Base-by-base conservation (phyloP, 2,113 vertebrate genomes). In the Nothobranchius kuhntae region DNA sequence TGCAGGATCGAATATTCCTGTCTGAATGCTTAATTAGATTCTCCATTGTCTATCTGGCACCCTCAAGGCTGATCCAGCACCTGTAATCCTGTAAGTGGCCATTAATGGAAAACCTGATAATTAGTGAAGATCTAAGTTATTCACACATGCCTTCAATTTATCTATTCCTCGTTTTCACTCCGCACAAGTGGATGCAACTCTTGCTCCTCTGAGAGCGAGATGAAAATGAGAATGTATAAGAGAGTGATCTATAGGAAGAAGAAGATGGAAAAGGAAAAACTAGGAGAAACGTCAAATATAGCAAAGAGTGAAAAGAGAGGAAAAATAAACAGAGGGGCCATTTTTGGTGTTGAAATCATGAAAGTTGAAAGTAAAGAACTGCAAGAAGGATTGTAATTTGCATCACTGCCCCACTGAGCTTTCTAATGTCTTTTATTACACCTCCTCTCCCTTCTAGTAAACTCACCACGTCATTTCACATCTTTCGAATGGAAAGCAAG, bases 321-420 rank as follows among this genome's bases (percentile, higher is more conserved):
- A 21, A 9, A 24, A n/a, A 52, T 54, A 17, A 56, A 68, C 59
- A 64, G 45, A 70, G 71, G 82, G 84, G 88, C 77, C 83, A 86
- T 45, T 54, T 67, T 48, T 60, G 44, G 53, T 69, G 75, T 65
- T 82, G 55, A 63, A 81, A 75, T 84, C 77, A 76, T 40, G 75
- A 70, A 77, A 45, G 63, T 13, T 73, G 64, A 64, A 78, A 68
- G 66, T 70, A 79, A 76, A 72, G 75, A 85, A 73, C 77, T 65
- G 52, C 55, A 68, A 72, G 86, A 86, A 84, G 85, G 82, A 85
- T 78, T 83, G 80, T 66, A 76, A 89, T 87, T 90, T 91, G 79
- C 87, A 91, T 91, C 76, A 52, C 73, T 57, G 76, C 73, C 80
- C 75, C 68, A 63, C 77, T 75, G 86, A 89, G 83, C 83, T 84